phyloP scores from a whole-genome alignment of 2,797 vertebrate species.

The Gallinago solitaria region DNA sequence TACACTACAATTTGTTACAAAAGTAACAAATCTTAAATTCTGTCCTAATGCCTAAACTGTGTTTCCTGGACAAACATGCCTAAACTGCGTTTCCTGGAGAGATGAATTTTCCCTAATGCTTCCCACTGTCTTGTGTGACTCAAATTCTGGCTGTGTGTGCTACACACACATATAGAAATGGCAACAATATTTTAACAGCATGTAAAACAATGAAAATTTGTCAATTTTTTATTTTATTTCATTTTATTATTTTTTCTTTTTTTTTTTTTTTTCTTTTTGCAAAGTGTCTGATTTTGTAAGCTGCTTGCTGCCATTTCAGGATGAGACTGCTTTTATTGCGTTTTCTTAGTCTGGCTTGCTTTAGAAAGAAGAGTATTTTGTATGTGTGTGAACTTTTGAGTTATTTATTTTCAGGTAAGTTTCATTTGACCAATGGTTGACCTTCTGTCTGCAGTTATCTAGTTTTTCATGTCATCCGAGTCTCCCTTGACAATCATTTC shows the following conservation, averaged over 20 bases:
- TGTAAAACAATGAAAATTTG: background rate
- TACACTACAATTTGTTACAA: background rate
- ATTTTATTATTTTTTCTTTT: too few relatives aligned
- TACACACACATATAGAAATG: background rate
- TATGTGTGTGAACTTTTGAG: background rate
- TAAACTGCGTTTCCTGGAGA: background rate
- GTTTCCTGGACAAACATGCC: background rate
- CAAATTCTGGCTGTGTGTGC: background rate
- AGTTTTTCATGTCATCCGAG: background rate
- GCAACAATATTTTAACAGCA: background rate
- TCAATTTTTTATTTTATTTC: too few relatives aligned
- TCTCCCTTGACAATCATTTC: background rate
- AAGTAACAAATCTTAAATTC: background rate
- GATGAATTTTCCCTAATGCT: background rate
- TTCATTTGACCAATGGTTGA: background rate
- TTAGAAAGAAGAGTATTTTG: background rate
- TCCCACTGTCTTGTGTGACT: background rate
- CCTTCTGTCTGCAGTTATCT: background rate
- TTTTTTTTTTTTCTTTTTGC: background rate
- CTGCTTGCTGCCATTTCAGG: background rate
- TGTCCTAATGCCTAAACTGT: background rate
- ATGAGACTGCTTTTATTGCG: accelerated
- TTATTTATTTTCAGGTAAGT: background rate
- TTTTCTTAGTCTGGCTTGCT: background rate
- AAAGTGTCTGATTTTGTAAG: background rate